Evolutionary conservation across 2,113 vertebrate genomes (phyloP).

Genomic region (Cisticola juncidis): DNA sequence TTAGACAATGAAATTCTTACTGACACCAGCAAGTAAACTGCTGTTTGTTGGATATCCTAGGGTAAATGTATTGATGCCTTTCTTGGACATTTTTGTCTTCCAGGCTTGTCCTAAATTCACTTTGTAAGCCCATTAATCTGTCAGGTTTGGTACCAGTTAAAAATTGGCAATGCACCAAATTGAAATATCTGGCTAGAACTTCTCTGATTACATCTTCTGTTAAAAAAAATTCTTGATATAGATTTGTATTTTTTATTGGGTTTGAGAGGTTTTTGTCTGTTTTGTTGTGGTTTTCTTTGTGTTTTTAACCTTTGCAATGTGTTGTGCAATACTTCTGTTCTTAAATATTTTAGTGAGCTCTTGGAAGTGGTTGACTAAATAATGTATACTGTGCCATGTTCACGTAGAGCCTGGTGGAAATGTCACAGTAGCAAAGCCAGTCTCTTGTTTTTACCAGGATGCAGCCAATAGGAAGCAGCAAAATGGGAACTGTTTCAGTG

Average conservation of each 20-base stretch:
- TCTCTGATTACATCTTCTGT: neutral
- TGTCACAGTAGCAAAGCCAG: neutral
- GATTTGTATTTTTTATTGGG: neutral
- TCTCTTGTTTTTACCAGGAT: neutral
- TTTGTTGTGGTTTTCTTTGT: neutral
- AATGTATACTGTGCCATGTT: neutral
- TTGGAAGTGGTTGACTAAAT: neutral
- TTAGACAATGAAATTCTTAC: neutral
- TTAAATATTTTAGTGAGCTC: neutral
- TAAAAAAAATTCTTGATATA: neutral
- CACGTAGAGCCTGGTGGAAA: neutral
- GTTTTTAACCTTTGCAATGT: neutral
- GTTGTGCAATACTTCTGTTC: neutral
- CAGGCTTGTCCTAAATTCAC: neutral
- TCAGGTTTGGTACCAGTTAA: neutral
- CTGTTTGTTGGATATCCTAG: neutral
- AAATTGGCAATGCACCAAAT: fast-evolving
- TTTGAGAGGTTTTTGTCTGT: neutral
- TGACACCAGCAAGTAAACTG: neutral
- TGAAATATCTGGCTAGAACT: neutral
- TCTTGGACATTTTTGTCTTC: neutral
- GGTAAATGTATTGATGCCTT: neutral
- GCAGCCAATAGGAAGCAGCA: neutral
- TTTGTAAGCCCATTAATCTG: neutral
- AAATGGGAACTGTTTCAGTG: neutral